A percentile compares a stretch with the other conserved stretches of the same genome.
Conservation (phyloP, 2,888 invertebrate genomes). For the Campoletis raptor region DNA sequence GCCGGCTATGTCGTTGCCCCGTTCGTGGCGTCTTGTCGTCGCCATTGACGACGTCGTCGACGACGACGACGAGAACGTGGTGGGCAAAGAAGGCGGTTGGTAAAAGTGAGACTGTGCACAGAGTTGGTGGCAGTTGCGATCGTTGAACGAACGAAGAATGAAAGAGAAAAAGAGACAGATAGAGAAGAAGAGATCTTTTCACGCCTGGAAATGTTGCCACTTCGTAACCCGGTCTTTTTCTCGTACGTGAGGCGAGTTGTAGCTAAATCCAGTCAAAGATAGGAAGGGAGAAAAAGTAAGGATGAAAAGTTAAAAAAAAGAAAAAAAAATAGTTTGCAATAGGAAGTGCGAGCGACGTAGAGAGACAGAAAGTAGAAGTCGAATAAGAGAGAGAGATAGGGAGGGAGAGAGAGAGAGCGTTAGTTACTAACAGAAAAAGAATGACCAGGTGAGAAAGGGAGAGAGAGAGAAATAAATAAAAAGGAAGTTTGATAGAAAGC, state of each 20-base stretch:
- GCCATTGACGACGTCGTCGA: conserved; percentile 50
- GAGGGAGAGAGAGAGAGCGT: conserved; percentile 22
- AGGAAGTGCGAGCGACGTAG: neutral
- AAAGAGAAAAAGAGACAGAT: conserved; percentile 17
- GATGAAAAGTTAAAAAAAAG: neutral
- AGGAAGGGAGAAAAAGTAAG: neutral
- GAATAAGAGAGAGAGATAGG: conserved; percentile 11
- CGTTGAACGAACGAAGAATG: conserved; percentile 1
- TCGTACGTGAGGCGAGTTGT: conserved; percentile 49
- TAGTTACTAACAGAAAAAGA: neutral
- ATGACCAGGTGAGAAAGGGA: neutral
- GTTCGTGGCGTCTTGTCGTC: conserved; percentile 45
- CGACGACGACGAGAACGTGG: neutral
- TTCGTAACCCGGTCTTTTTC: conserved; percentile 51
- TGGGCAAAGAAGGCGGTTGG: conserved; percentile 3
- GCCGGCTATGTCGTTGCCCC: conserved; percentile 25
- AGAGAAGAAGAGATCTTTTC: conserved; percentile 47
- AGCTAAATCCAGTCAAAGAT: conserved; percentile 18
- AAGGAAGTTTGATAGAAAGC: conserved; percentile 1
- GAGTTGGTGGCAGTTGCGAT: conserved; percentile 58
- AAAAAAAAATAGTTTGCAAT: conserved; percentile 3
- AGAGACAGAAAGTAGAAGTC: neutral
- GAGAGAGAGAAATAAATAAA: neutral
- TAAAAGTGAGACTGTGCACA: conserved; percentile 15
- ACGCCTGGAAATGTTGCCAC: conserved; percentile 60